Evolutionary conservation across 2,113 vertebrate genomes (phyloP), one percentile per base, ranked within the genome.

Genomic region (Leucoraja erinaceus): DNA sequence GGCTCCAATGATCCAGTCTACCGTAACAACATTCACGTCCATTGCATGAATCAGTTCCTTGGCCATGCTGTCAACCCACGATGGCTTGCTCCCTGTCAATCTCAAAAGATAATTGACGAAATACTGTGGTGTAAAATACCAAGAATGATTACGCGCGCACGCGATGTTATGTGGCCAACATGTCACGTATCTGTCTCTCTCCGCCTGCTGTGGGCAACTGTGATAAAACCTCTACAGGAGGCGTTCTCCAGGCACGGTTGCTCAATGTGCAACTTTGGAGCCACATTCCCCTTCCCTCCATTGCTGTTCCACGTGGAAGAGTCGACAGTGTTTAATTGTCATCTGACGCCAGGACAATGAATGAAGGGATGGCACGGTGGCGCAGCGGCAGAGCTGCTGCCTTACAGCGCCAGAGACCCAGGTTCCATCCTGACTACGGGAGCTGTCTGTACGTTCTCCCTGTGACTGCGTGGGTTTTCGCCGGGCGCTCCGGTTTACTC

Each of bases 1-100:
- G 0, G 98, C 97, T 2, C 96, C 95, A 5, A 96, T 95, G 92
- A 98, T 94, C 98, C 98, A 99, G 95, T 99, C 98, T 93, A 98
- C 98, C 0, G 97, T 96, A 2, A 99, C 93, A 94, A 99, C 97
- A 0, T 99, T 99, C 54, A 94, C 96, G 12, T 96, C 95, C 68
- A 95, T 94, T 56, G 93, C 94, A 10, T 14, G 75, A 79, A 99
- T 95, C 77, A 99, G 94, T 28, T 96, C 95, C 70, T 70, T 70
- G 5, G 97, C 95, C 94, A 99, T 95, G 31, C 93, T 95, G 77
- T 95, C 95, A 81, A 97, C 96, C 98, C 98, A 99, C 83, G 97
- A 97, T 0, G 98, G 98, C 94, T 97, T 99, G 81, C 95, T 98
- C 84, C 98, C 98, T 90, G 97, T 72, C 18, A 95, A 97, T 94